Evolutionary conservation across 1,140 invertebrate genomes (phyloP).

Genomic region (Phymastichus coffea): DNA sequence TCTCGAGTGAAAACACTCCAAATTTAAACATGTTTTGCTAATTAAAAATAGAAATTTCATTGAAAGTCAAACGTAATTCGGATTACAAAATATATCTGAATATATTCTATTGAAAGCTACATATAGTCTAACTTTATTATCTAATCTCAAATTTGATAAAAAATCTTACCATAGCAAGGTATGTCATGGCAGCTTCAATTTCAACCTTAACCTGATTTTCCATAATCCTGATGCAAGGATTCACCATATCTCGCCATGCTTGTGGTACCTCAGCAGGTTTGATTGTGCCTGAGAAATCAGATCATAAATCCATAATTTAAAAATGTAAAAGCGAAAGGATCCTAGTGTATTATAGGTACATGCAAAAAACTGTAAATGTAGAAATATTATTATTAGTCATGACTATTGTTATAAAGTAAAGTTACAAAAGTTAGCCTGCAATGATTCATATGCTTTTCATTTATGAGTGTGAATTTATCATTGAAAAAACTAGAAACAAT

Average conservation of each 20-base stretch:
- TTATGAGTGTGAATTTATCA: background rate
- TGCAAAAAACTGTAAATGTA: too few species aligned
- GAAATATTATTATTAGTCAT: too few species aligned
- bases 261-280: constrained; percentile 53
- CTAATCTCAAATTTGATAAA: background rate
- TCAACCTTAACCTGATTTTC: constrained; percentile 74
- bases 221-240: constrained; percentile 63
- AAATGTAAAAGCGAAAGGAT: too few species aligned
- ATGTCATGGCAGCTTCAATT: constrained; percentile 75
- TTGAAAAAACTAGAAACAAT: background rate
- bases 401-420: too few species aligned
- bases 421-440: background rate
- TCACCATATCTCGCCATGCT: constrained; percentile 69
- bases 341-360: too few species aligned
- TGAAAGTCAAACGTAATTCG: too few species aligned
- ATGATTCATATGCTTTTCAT: background rate
- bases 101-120: too few species aligned
- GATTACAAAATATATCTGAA: too few species aligned
- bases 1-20: too few species aligned
- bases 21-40: too few species aligned
- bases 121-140: background rate
- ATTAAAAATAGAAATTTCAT: too few species aligned
- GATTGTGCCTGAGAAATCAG: constrained; percentile 48
- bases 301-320: background rate
- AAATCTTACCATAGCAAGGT: constrained; percentile 74